A percentile compares a stretch with the other conserved stretches of the same genome.
These are phyloP conservation scores for Mesembrinibis cayennensis DNA, from an alignment of 2,113 vertebrate genomes.

Conservation along the genomic window DNA sequence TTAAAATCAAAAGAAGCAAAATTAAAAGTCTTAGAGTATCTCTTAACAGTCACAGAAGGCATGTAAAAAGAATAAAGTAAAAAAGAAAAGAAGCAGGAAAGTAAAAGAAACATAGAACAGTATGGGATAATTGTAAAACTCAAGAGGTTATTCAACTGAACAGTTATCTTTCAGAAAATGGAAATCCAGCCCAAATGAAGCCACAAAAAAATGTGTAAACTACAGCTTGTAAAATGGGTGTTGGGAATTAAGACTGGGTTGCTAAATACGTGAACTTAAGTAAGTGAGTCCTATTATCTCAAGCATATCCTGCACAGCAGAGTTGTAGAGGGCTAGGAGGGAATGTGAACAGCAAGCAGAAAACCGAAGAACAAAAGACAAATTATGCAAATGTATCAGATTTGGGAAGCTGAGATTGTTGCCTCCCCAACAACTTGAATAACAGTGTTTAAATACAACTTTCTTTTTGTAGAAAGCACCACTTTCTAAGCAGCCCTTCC, in stretches of 20 bases:
- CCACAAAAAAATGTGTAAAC: background rate
- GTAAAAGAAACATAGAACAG: slow-evolving; percentile 35
- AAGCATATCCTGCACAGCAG: background rate
- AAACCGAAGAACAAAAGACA: slow-evolving; percentile 20
- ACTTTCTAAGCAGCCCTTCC: slow-evolving; percentile 62
- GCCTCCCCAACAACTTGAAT: slow-evolving; percentile 62
- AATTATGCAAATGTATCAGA: slow-evolving; percentile 51
- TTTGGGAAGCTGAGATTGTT: slow-evolving; percentile 41
- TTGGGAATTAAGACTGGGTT: background rate
- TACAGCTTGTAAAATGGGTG: background rate
- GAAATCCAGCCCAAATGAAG: slow-evolving; percentile 36
- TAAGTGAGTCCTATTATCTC: background rate
- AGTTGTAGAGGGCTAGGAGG: background rate
- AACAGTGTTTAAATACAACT: slow-evolving; percentile 65
- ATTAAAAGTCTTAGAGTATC: slow-evolving; percentile 51
- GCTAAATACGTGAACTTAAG: background rate
- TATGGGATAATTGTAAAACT: slow-evolving; percentile 55
- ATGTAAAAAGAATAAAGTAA: slow-evolving; percentile 22
- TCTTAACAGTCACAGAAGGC: slow-evolving; percentile 49
- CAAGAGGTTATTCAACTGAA: slow-evolving; percentile 59
- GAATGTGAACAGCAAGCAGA: slow-evolving; percentile 51
- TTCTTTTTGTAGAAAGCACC: slow-evolving; percentile 71
- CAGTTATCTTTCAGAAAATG: slow-evolving; percentile 54
- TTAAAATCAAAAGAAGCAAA: slow-evolving; percentile 58
- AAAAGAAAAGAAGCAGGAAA: background rate